A percentile compares a stretch with the other conserved stretches of the same genome.
phyloP scores from a whole-genome alignment of 2,797 vertebrate genomes.

The Thalassophryne amazonica region DNA sequence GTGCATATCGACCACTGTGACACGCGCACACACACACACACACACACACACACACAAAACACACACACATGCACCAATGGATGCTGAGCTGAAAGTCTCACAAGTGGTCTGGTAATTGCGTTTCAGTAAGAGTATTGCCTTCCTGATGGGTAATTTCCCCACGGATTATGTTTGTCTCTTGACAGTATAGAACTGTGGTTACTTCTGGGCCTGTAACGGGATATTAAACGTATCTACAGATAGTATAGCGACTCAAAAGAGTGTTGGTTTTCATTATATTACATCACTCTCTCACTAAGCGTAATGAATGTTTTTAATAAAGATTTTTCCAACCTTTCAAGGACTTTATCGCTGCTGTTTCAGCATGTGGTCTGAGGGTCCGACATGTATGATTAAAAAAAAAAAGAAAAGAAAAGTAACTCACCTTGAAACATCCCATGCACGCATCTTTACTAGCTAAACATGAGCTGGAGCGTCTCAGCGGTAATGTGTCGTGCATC shows the following conservation, averaged over 20 bases:
- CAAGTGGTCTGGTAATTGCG: slow-evolving; percentile 82
- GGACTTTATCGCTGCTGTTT: slow-evolving; percentile 57
- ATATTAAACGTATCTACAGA: slow-evolving; percentile 80
- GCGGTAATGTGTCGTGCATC: slow-evolving; percentile 57
- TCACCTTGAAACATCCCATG: slow-evolving; percentile 63
- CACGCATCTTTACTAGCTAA: slow-evolving; percentile 28
- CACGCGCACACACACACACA: slow-evolving; percentile 31
- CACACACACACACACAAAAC: slow-evolving; percentile 10
- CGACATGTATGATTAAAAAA: slow-evolving; percentile 19
- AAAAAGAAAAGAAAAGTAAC: slow-evolving; percentile 24
- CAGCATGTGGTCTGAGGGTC: slow-evolving; percentile 25
- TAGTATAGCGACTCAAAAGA: slow-evolving; percentile 62
- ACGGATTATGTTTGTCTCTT: slow-evolving; percentile 80
- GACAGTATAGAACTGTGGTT: slow-evolving; percentile 74
- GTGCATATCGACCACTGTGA: slow-evolving; percentile 69
- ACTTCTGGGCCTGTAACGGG: slow-evolving; percentile 73
- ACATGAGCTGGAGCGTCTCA: slow-evolving; percentile 34
- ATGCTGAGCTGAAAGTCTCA: slow-evolving; percentile 68
- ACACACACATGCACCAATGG: slow-evolving; percentile 55
- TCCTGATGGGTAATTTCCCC: slow-evolving; percentile 84
- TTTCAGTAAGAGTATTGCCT: slow-evolving; percentile 80
- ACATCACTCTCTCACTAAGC: slow-evolving; percentile 52
- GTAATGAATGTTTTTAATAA: slow-evolving; percentile 75
- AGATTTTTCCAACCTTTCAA: slow-evolving; percentile 73
- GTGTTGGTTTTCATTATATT: slow-evolving; percentile 78